A percentile compares a stretch with the other conserved stretches of the same genome.
These are phyloP conservation scores for Apodemia duryi DNA, from an alignment of 2,888 invertebrate genomes.

Conservation along the genomic window DNA sequence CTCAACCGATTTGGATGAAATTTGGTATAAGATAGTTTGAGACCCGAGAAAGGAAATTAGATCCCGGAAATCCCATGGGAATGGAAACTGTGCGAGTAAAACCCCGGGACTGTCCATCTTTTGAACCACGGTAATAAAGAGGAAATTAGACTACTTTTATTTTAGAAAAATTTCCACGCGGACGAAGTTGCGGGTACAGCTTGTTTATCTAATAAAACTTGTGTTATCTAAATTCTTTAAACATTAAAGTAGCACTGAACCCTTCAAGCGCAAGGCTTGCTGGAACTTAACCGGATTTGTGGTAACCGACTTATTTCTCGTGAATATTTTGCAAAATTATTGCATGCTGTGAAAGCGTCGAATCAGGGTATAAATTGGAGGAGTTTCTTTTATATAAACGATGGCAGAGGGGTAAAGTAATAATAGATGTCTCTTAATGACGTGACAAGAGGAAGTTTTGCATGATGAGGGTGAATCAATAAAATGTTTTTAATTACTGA, in stretches of 20 bases:
- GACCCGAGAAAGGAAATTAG: too few relatives aligned
- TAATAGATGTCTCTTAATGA: slow-evolving; percentile 9
- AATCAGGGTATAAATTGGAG: slow-evolving; percentile 7
- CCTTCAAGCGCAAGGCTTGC: neutral
- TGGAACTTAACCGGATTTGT: neutral
- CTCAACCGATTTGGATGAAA: too few relatives aligned
- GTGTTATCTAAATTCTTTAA: neutral
- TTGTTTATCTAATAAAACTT: too few relatives aligned
- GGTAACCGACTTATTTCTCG: too few relatives aligned
- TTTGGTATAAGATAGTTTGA: too few relatives aligned
- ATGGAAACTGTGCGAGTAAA: too few relatives aligned
- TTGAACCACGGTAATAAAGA: too few relatives aligned
- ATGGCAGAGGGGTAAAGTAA: slow-evolving; percentile 6
- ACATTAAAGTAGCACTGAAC: neutral
- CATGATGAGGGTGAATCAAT: slow-evolving; percentile 1
- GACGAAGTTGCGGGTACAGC: too few relatives aligned
- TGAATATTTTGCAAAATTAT: neutral
- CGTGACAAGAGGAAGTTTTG: neutral
- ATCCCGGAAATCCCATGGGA: too few relatives aligned
- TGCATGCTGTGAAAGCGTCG: neutral
- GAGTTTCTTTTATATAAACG: slow-evolving; percentile 1
- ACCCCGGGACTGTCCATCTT: too few relatives aligned
- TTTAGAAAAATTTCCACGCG: too few relatives aligned
- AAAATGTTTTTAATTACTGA: neutral
- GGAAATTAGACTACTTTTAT: too few relatives aligned